phyloP scores from a whole-genome alignment of 2,113 vertebrate species.

The Guaruba guarouba region DNA sequence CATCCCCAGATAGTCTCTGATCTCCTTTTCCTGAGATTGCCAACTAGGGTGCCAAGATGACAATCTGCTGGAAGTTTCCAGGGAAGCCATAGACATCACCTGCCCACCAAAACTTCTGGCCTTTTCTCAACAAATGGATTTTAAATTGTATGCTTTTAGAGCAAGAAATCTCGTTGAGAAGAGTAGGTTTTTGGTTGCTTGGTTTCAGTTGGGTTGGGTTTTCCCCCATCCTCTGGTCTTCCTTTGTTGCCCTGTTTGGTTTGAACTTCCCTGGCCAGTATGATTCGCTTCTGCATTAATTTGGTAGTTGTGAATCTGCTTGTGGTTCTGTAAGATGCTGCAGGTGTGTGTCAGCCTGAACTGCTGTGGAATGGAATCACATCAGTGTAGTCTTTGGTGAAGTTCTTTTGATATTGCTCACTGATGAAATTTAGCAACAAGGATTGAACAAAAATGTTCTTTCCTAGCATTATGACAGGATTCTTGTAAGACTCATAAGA shows the following conservation, averaged over 20 bases:
- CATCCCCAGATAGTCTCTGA: not conserved
- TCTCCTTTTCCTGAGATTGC: not conserved
- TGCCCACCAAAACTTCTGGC: not conserved
- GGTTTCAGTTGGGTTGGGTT: rapidly evolving
- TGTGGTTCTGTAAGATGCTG: not conserved
- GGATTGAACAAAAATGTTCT: not conserved
- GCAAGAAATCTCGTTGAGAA: not conserved
- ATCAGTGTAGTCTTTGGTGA: not conserved
- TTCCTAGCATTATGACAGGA: not conserved
- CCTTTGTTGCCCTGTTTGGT: not conserved
- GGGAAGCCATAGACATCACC: not conserved
- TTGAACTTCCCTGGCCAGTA: not conserved
- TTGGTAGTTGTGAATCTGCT: not conserved
- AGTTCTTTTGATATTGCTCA: not conserved
- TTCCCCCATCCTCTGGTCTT: not conserved
- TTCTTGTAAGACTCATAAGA: not conserved
- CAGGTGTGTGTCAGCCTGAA: not conserved
- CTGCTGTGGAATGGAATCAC: not conserved
- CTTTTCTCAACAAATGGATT: not conserved
- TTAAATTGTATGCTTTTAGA: not conserved
- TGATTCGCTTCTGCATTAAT: not conserved
- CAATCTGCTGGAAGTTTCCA: not conserved
- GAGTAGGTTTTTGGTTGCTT: not conserved
- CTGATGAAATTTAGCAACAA: not conserved
- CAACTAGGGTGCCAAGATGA: not conserved